Evolutionary conservation across 2,797 vertebrate genomes (phyloP), one percentile per base, ranked within the genome.

Genomic region (Knipowitschia caucasica): DNA sequence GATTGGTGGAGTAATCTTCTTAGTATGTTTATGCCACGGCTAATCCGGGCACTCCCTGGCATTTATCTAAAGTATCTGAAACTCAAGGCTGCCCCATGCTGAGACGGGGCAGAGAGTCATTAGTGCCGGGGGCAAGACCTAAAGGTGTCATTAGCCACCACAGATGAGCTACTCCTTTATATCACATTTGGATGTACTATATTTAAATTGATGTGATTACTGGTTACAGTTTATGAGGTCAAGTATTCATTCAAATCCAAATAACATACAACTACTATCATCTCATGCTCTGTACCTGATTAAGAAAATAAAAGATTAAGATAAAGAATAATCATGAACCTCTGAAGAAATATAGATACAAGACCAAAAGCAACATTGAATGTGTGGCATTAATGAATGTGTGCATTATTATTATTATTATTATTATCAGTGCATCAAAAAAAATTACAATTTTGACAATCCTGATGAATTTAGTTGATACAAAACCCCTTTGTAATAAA

Each of bases 1-100:
- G 76, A 83, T 87, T 83, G 83, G 65, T 79, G 69, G 42, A 79
- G 61, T 57, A 66, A 77, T 86, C 80, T 84, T 78, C 71, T 84
- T 77, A 84, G 87, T 87, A 85, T 86, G 77, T 84, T 84, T 56
- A 86, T 83, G 65, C 51, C 42, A 47, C 56, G 50, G 47, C 61
- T 86, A 86, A 88, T 86, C 84, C 63, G 30, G 43, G 62, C 64
- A 70, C 65, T 81, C 77, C 73, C 66, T 67, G 53, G 63, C 64
- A 62, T 77, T 75, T 81, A 55, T 62, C 70, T 39, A 62, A 66
- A 83, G 79, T 78, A 66, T 27, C 64, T 71, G 59, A 71, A 69
- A 83, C 83, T 56, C 50, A 18, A 75, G 67, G 53, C 50, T 18
- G n/a, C 69, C 73, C 63, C 81, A 73, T 72, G 77, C 75, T 84